Evolutionary conservation across 2,888 invertebrate species (phyloP).

Genomic region (Candidula unifasciata): DNA sequence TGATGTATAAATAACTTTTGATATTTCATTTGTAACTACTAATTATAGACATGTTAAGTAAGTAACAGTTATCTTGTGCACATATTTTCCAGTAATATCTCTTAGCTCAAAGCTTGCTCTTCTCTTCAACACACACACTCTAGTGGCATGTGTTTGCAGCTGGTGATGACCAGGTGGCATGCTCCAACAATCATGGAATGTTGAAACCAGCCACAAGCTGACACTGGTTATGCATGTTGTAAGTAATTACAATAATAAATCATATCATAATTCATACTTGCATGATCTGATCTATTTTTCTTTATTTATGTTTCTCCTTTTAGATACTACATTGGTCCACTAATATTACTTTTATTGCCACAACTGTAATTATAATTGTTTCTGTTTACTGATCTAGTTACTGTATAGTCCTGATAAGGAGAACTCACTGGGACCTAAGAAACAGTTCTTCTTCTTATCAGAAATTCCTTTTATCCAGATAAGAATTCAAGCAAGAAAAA

Average conservation of each 20-base stretch:
- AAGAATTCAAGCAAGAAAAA: too few species aligned
- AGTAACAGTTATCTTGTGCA: conserved; percentile 5
- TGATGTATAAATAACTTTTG: background rate
- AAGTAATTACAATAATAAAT: background rate
- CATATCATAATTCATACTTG: background rate
- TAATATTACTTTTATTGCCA: too few species aligned
- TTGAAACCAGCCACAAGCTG: background rate
- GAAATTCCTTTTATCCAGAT: too few species aligned
- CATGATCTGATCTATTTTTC: too few species aligned
- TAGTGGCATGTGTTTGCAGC: background rate
- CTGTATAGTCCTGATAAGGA: too few species aligned
- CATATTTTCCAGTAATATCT: background rate
- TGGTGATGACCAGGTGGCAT: background rate
- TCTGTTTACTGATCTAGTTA: too few species aligned
- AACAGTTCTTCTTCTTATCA: too few species aligned
- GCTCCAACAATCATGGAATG: background rate
- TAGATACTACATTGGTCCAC: too few species aligned
- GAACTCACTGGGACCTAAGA: too few species aligned
- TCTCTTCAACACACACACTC: background rate
- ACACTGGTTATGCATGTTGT: background rate
- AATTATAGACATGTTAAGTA: conserved; percentile 5
- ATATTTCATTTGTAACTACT: background rate
- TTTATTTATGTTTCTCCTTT: too few species aligned
- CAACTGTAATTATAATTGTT: too few species aligned
- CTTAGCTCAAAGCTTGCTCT: background rate